Percentiles rank a stretch among this genome's conserved stretches.
Conservation (phyloP, 2,888 invertebrate species). For the Mactromeris polynyma region DNA sequence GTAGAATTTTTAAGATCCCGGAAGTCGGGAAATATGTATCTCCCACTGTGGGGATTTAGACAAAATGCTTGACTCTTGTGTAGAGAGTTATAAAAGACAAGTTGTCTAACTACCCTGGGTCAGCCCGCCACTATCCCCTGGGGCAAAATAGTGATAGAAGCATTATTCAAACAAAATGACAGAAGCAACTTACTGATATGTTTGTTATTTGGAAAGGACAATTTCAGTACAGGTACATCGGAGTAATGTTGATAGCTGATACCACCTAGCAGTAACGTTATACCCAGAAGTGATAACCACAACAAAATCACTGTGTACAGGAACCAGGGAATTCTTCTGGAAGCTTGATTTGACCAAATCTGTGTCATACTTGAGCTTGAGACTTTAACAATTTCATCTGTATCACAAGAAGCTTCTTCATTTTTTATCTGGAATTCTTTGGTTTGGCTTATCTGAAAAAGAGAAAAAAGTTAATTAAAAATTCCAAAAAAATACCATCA, state of each 20-base stretch:
- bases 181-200: conserved; percentile 46
- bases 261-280: conserved; percentile 16
- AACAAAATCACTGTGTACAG: conserved; percentile 13
- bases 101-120: too few relatives aligned
- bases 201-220: conserved; percentile 45
- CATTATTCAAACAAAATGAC: neutral
- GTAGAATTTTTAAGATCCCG: too few relatives aligned
- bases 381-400: neutral
- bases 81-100: too few relatives aligned
- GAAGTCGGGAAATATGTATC: too few relatives aligned
- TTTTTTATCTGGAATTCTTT: conserved; percentile 24
- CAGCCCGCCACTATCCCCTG: too few relatives aligned
- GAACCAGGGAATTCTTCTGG: conserved; percentile 21
- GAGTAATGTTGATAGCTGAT: neutral
- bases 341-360: conserved; percentile 16
- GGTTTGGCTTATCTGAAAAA: neutral
- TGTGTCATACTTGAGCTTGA: conserved; percentile 31
- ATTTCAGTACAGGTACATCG: conserved; percentile 35
- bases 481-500: too few relatives aligned
- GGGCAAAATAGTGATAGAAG: too few relatives aligned
- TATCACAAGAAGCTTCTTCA: conserved; percentile 18
- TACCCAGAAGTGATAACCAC: conserved; percentile 10
- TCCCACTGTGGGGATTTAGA: too few relatives aligned
- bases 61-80: too few relatives aligned
- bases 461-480: neutral